Base-by-base conservation (phyloP, 2,113 vertebrate species). In the Pelvicachromis taeniatus region DNA sequence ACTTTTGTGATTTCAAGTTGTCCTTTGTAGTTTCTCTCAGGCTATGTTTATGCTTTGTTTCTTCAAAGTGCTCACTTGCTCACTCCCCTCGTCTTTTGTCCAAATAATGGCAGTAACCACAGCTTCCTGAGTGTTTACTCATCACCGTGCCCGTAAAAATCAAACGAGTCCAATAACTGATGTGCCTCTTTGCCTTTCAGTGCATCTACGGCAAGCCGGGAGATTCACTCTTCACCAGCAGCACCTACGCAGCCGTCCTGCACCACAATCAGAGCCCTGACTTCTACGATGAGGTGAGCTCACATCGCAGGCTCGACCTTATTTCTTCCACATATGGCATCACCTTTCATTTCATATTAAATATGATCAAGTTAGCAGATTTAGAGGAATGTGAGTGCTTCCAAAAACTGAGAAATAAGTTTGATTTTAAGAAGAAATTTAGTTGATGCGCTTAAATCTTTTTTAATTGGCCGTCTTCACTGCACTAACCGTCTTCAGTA, bases 241-340 rank as follows among this genome's bases (percentile, higher is more conserved):
- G 94, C 0, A 89, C 95, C 0, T 98, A 95, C 1, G 97, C 98
- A 13, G 95, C 97, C 0, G 97, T 99, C 65, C 95, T 98, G 4
- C 99, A 99, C 87, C 99, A 99, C 95, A 99, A 98, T 85, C 98
- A 99, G 94, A 97, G 96, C 89, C 99, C 99, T 0, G 98, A 99
- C 93, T 99, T 99, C 95, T 99, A 99, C 0, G 97, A 98, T 6
- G 99, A 99, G 98, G 99, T 99, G 95, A 97, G 91, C 19, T 5
- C 2, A 7, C 21, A 4, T 2, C 11, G 9, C 68, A n/a, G 29
- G 26, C 4, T 63, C 8, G 23, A 42, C 35, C 54, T 29, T n/a
- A 5, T 3, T 35, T 63, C 29, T 21, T 61, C 56, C 2, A 58
- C 14, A 16, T n/a, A 29, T 17, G 23, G 23, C 38, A 45, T 73